Evolutionary conservation across 2,888 invertebrate genomes (phyloP), one percentile per base, ranked within the genome.

Genomic region (Drosophila testacea): DNA sequence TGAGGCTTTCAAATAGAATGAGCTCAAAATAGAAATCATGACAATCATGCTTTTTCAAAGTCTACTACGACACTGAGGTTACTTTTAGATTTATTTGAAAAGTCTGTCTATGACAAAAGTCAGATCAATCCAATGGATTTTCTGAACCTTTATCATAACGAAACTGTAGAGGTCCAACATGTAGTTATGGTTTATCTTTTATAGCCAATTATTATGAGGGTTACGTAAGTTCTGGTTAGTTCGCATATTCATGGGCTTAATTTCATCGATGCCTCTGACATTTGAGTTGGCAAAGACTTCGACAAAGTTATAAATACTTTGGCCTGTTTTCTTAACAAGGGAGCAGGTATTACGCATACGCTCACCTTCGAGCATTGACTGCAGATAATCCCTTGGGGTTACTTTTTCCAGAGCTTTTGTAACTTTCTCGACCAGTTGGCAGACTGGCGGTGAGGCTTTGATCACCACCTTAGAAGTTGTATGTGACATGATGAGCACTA

Each of bases 1-100:
- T 47, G 47, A 54, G 47, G 50, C 9, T 16, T 61, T n/a, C 30
- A 13, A 22, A 41, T 11, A 6, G 34, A 68, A 57, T 68, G 48
- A 68, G 30, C 11, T 38, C 9, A 22, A 30, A 54, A 22, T 28
- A 10, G 10, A 11, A 13, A 38, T 28, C 4, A 46, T 10, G 27
- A 4, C 11, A 4, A 38, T 13, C 11, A 1, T 44, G 5, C n/a
- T 2, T 46, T 38, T 30, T 9, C 44, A 46, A 30, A 47, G 61
- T n/a, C 61, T 55, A 62, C 61, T 62, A n/a, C 16, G 51, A 42
- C 32, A 13, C 52, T 28, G 0, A 6, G 30, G 22, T 54, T 54
- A n/a, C 41, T 32, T 32, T 54, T n/a, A 7, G 4, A 41, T 13
- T 4, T 39, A 39, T 6, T 10, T 6, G 10, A 16, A 2, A 39